Percentiles rank a stretch among this genome's conserved stretches.
These are phyloP conservation scores for Heliconius nattereri DNA, from an alignment of 1,140 invertebrate genomes.

Conservation along the genomic window DNA sequence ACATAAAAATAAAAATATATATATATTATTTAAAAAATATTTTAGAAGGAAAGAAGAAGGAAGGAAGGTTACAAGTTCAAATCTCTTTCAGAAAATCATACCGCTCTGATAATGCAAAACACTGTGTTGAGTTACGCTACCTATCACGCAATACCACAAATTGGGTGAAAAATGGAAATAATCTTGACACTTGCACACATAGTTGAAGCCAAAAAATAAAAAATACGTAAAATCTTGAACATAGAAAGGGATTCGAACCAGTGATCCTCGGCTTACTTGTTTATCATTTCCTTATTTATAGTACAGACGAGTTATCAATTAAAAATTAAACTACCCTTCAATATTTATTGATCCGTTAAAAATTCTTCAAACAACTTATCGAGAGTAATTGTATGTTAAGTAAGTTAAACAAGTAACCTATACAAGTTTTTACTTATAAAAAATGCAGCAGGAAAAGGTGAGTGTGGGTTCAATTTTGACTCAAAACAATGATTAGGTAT, in stretches of 20 bases:
- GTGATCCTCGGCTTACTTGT: background rate
- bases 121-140: background rate
- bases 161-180: background rate
- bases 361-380: background rate
- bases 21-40: too few relatives aligned
- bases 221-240: background rate
- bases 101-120: too few relatives aligned
- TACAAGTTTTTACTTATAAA: background rate
- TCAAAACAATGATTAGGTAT: too few relatives aligned
- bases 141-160: background rate
- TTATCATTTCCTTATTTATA: background rate
- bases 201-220: background rate
- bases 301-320: background rate
- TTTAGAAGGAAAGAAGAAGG: too few relatives aligned
- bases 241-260: background rate
- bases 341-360: background rate
- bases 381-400: background rate
- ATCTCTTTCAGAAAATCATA: too few relatives aligned
- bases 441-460: background rate
- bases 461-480: too few relatives aligned
- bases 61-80: too few relatives aligned
- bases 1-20: too few relatives aligned
- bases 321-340: background rate
- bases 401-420: background rate
- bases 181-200: too few relatives aligned